Conservation (phyloP, 1,140 invertebrate species). For the Drosophila virilis region DNA sequence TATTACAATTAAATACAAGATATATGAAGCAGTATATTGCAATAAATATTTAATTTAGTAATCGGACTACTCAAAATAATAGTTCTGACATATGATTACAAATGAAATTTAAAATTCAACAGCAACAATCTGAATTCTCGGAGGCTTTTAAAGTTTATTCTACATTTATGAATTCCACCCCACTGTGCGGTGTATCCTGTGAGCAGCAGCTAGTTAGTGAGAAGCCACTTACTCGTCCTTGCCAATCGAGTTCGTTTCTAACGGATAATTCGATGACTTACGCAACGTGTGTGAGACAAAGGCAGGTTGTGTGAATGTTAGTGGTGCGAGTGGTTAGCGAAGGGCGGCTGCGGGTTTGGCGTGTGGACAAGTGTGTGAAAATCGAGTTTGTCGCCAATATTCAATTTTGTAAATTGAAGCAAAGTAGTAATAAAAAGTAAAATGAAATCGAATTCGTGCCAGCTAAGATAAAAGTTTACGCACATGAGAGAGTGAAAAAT, state of each 20-base stretch:
- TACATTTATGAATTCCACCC: neutral
- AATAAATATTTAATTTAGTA: too few species aligned
- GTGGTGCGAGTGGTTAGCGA: neutral
- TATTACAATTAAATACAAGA: too few species aligned
- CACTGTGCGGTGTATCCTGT: slow-evolving; percentile 5
- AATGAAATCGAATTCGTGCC: slow-evolving; percentile 39
- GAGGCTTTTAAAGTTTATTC: neutral
- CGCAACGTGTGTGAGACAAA: slow-evolving; percentile 59
- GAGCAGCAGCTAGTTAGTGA: slow-evolving; percentile 19
- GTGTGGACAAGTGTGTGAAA: slow-evolving; percentile 50
- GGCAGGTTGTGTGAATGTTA: slow-evolving; percentile 24
- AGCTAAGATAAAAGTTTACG: slow-evolving; percentile 35
- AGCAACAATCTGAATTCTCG: too few species aligned
- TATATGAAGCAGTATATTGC: too few species aligned
- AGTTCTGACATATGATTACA: too few species aligned
- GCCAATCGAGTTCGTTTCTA: slow-evolving; percentile 37
- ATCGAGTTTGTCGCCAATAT: slow-evolving; percentile 75
- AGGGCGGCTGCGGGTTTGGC: neutral
- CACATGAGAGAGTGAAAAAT: slow-evolving; percentile 18
- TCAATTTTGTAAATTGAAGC: slow-evolving; percentile 76
- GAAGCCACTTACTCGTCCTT: slow-evolving; percentile 23
- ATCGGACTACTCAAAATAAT: too few species aligned
- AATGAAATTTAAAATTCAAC: too few species aligned
- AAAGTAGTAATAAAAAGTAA: slow-evolving; percentile 63
- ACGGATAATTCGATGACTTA: slow-evolving; percentile 67